A percentile compares a stretch with the other conserved stretches of the same genome.
Conservation (phyloP, 2,113 vertebrate genomes). For the Callorhinus ursinus region DNA sequence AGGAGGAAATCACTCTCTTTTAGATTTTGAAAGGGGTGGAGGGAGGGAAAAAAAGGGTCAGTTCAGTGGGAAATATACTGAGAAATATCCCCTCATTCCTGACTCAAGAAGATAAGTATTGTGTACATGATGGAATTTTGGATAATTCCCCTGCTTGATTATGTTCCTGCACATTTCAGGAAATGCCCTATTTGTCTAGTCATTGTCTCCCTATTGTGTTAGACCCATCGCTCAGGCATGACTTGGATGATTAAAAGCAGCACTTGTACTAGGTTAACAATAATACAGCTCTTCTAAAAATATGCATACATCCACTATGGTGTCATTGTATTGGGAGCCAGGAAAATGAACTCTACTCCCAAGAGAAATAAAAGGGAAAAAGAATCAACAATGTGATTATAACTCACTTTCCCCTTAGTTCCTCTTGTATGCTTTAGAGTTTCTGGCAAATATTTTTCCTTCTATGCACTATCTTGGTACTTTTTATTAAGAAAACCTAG, state of each 20-base stretch:
- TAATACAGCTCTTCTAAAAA: constrained; percentile 79
- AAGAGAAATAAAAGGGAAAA: constrained; percentile 77
- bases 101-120: constrained; percentile 32
- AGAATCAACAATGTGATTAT: constrained; percentile 42
- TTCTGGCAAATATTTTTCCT: constrained; percentile 66
- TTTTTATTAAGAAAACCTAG: constrained; percentile 76
- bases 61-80: constrained; percentile 62
- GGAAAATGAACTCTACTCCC: constrained; percentile 71
- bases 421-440: constrained; percentile 61
- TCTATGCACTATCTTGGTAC: constrained; percentile 61
- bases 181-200: constrained; percentile 75
- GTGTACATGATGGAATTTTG: constrained; percentile 50
- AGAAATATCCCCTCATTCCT: constrained; percentile 3
- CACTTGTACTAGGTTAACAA: constrained; percentile 62
- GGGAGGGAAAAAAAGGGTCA: background rate
- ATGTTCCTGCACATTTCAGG: constrained; percentile 72
- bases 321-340: constrained; percentile 67
- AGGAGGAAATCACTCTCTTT: background rate
- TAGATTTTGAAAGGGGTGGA: background rate
- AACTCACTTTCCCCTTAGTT: constrained; percentile 40
- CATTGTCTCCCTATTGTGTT: constrained; percentile 51
- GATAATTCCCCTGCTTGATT: constrained; percentile 66
- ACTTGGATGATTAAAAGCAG: constrained; percentile 73
- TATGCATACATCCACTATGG: constrained; percentile 57
- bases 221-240: background rate